Base-by-base conservation (phyloP, 2,113 vertebrate genomes). In the Gopherus flavomarginatus region DNA sequence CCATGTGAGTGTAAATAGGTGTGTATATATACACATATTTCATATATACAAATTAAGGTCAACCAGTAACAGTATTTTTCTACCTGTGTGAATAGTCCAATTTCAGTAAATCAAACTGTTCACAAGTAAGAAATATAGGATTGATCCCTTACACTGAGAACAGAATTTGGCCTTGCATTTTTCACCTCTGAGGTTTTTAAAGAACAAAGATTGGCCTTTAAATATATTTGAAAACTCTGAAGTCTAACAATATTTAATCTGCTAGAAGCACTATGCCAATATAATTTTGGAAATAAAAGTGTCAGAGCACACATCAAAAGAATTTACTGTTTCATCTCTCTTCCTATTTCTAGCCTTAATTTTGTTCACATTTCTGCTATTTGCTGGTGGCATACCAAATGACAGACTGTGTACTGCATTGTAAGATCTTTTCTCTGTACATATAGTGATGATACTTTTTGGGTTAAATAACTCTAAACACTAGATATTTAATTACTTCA, bases 401-500 rank as follows among this genome's bases (percentile, higher is more conserved):
- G 0, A 89, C 82, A 81, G 6, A 26, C 38, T 78, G 16, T 47
- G 75, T 44, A 47, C 12, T 27, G 35, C 7, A 2, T 22, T n/a
- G 88, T 47, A 78, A 7, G 21, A 50, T 31, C 6, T 54, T 77
- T 89, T 88, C 82, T 65, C 53, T 87, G 44, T n/a, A 85, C 0
- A 0, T 12, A 16, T 54, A 72, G 82, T 42, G 8, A 69, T 79
- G 93, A 80, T 42, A 82, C 4, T 50, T 47, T 35, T 59, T 65
- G 38, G 10, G 4, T 90, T 92, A 80, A 93, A 86, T 86, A 79
- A 89, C 13, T 21, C 19, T 85, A 35, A 96, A 77, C 12, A 90
- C 38, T 80, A 95, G 85, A 44, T 87, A 83, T 50, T 87, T 79
- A 95, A 87, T 90, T 95, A 72, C 11, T 90, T 72, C n/a, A 38